Evolutionary conservation across 1,140 invertebrate genomes (phyloP), one percentile per base, ranked within the genome.

Genomic region (Eufriesea mexicana): DNA sequence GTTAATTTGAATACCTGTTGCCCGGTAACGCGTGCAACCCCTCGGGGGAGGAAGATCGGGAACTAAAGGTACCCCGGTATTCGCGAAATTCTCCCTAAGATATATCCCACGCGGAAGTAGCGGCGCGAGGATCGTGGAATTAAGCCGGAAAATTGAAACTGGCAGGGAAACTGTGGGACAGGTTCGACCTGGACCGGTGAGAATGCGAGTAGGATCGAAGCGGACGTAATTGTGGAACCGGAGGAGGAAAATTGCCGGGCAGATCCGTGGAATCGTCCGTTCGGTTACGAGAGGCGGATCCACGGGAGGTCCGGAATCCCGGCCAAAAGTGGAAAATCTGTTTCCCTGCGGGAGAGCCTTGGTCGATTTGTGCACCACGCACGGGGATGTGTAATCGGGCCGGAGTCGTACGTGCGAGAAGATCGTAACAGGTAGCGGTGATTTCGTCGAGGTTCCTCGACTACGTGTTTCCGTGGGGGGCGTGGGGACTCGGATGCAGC

Each of bases 1-100:
- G 68, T 81, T 89, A 81, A 89, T 89, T 89, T 86, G 75, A 89
- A 89, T 89, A 89, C 88, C 87, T 89, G 88, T 89, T 89, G 88
- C 88, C 88, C 51, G 42, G 71, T 84, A 62, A 84, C 78, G 57
- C 71, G 35, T 75, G 16, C 57, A 20, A 59, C 54, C 45, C 51
- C 66, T 45, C 4, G 8, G n/a, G n/a, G 59, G 54, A 62, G 74
- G 49, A 47, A 73, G 55, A 49, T 35, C 45, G 49, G 28, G 35
- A 28, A 77, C 35, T 23, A 42, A 45, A n/a, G 23, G 5, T 5
- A 23, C 6, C 25, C 10, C 16, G 66, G 7, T 67, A 20, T 35
- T 59, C 14, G 16, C 12, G 51, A 59, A 77, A 77, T 87, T 59
- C 28, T 8, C 23, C 78, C 64, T 71, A 55, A 79, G 75, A 75